Evolutionary conservation across 2,113 vertebrate species (phyloP), one percentile per base, ranked within the genome.

Genomic region (Rhinolophus ferrumequinum): DNA sequence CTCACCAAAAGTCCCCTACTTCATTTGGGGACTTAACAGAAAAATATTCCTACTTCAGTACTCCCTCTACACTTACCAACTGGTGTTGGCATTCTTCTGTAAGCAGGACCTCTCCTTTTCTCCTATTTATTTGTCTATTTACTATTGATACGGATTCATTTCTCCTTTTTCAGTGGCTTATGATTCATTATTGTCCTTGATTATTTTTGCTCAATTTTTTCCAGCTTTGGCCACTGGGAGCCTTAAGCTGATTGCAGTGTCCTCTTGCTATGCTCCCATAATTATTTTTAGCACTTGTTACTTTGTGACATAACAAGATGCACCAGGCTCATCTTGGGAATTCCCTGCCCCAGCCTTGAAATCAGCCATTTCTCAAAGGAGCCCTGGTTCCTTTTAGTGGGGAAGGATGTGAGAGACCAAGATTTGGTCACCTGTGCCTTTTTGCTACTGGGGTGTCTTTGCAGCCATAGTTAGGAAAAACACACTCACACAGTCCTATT

Each of bases 141-240:
- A 47, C 8, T 47, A 54, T 41, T 75, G 26, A 62, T 28, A 64
- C 26, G 56, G 80, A 64, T 54, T 82, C 76, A 88, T 73, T 73
- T 28, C 28, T 88, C 28, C 52, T 41, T 77, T 87, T 64, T 81
- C 66, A 73, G 21, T 44, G n/a, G 41, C 33, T 81, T 81, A 21
- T 81, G 66, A 73, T 83, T 92, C n/a, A 52, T 64, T 64, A 73
- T 72, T 52, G 22, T 69, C 73, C 62, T 93, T 79, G 50, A 93
- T 60, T 88, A 44, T 94, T 82, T 93, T 72, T 54, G 56, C 47
- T 82, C 73, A 87, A 14, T 21, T 77, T n/a, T 52, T 44, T 44
- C 56, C 30, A 90, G 70, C 38, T 56, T 90, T 84, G 79, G 35
- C 38, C 79, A 50, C 22, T 76, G 60, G 77, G 38, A 69, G 22